Evolutionary conservation across 1,140 invertebrate genomes (phyloP).

Genomic region (Spodoptera frugiperda): DNA sequence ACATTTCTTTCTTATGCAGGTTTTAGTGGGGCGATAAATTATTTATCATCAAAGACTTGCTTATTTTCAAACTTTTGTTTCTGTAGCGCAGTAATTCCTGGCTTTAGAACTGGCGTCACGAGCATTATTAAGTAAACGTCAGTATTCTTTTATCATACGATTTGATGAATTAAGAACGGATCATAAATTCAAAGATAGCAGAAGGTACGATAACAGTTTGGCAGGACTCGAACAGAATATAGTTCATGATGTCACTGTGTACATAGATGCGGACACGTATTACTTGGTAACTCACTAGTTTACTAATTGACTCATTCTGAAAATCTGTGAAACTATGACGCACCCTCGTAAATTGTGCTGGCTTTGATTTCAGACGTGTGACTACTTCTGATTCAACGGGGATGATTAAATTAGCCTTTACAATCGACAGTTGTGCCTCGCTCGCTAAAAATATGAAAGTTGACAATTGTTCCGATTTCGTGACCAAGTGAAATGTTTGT

Average conservation of each 20-base stretch:
- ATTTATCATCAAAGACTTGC: slow-evolving; percentile 84
- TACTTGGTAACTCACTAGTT: slow-evolving; percentile 72
- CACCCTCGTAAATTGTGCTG: slow-evolving; percentile 32
- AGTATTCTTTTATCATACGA: slow-evolving; percentile 54
- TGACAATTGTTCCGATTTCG: background rate
- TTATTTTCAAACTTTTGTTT: slow-evolving; percentile 85
- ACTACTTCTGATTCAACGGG: slow-evolving; percentile 13
- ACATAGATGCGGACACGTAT: slow-evolving; percentile 51
- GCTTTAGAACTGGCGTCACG: slow-evolving; percentile 74
- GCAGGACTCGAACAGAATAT: slow-evolving; percentile 64
- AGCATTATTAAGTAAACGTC: slow-evolving; percentile 66
- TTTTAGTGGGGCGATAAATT: slow-evolving; percentile 84
- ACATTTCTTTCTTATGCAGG: slow-evolving; percentile 86
- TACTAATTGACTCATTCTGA: slow-evolving; percentile 72
- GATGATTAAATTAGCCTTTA: background rate
- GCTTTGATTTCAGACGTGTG: slow-evolving; percentile 23
- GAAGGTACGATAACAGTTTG: slow-evolving; percentile 65
- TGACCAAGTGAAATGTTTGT: background rate
- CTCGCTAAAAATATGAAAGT: background rate
- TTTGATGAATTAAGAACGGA: slow-evolving; percentile 65
- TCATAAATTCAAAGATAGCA: slow-evolving; percentile 66
- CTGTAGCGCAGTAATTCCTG: slow-evolving; percentile 69
- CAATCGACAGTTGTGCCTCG: background rate
- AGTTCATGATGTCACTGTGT: slow-evolving; percentile 70
- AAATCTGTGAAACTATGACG: slow-evolving; percentile 67